Evolutionary conservation across 2,888 invertebrate genomes (phyloP).

Genomic region (Cynaeus angustus): DNA sequence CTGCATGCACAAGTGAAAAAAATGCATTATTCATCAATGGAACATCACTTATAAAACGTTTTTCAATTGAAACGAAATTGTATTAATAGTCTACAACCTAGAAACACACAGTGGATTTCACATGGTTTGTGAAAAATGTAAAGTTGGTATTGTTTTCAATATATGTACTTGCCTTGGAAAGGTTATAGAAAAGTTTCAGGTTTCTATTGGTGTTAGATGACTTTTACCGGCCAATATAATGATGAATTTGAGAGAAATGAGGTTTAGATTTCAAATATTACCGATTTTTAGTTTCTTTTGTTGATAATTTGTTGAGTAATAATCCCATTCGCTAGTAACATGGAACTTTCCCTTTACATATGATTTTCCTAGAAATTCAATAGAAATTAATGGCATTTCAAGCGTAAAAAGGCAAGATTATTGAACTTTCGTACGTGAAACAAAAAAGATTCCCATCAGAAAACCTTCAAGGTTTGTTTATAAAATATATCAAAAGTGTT

Average conservation of each 20-base stretch:
- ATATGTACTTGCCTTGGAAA: conserved; percentile 1
- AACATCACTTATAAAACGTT: conserved; percentile 7
- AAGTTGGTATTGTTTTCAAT: conserved; percentile 11
- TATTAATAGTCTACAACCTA: conserved; percentile 10
- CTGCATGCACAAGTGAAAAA: conserved; percentile 18
- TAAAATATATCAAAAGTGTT: too few species aligned
- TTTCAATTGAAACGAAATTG: conserved; percentile 6
- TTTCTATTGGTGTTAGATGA: conserved; percentile 2
- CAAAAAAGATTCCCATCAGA: too few species aligned
- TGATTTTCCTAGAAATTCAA: too few species aligned
- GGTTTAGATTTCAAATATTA: too few species aligned
- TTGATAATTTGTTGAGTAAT: too few species aligned
- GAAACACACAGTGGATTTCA: conserved; percentile 23
- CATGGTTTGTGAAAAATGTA: neutral
- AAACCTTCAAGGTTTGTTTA: too few species aligned
- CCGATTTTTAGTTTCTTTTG: too few species aligned
- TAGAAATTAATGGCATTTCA: too few species aligned
- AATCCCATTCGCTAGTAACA: too few species aligned
- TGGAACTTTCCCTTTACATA: too few species aligned
- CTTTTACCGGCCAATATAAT: neutral
- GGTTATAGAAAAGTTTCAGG: conserved; percentile 4
- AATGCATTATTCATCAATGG: conserved; percentile 31
- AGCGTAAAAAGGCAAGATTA: too few species aligned
- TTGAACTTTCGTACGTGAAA: too few species aligned
- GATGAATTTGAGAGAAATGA: neutral